Evolutionary conservation across 2,113 vertebrate genomes (phyloP), one percentile per base, ranked within the genome.

Genomic region (Spea multiplicata): DNA sequence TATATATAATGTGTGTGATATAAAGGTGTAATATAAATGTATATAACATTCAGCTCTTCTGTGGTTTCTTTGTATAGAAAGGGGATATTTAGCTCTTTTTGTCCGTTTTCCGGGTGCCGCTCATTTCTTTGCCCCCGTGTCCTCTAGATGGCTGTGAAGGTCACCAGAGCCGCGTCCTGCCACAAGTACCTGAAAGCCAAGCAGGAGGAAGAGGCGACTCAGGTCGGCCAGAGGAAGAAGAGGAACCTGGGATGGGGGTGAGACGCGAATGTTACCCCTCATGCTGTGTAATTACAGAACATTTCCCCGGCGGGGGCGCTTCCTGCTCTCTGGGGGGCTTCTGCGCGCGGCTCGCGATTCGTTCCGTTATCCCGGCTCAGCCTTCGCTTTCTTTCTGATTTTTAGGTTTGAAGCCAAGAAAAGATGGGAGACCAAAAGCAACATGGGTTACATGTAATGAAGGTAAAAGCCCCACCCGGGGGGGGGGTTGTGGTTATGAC

Each of bases 361-460:
- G 45, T 69, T 50, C 12, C n/a, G 17, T 62, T 5, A 47, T 73
- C 14, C 7, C 17, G n/a, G 45, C 1, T 44, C 5, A 2, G 13
- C 30, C 46, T 57, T 6, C 14, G 3, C 14, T 53, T 53, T 8
- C 17, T 46, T 45, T 55, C 72, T 10, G n/a, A 57, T 79, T 95
- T 95, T 87, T 91, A 99, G 97, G 81, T 99, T 99, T 88, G 97
- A 99, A 90, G 96, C 97, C n/a, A 99, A 99, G 90, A 93, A 93
- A 87, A 92, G 97, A 88, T 99, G 97, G 97, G 97, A 99, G 91
- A 99, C 96, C 81, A 99, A 99, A 88, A 99, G 97, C 93, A 99
- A 99, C 91, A 99, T 99, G 97, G 97, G 97, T 83, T 99, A 92
- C 85, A 99, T 99, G 96, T 99, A 90, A 93, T 74, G 48, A 50